Evolutionary conservation across 37 sponge, comb jelly and placozoan species (phyloP).

Genomic region (Lycopodina hypogea): DNA sequence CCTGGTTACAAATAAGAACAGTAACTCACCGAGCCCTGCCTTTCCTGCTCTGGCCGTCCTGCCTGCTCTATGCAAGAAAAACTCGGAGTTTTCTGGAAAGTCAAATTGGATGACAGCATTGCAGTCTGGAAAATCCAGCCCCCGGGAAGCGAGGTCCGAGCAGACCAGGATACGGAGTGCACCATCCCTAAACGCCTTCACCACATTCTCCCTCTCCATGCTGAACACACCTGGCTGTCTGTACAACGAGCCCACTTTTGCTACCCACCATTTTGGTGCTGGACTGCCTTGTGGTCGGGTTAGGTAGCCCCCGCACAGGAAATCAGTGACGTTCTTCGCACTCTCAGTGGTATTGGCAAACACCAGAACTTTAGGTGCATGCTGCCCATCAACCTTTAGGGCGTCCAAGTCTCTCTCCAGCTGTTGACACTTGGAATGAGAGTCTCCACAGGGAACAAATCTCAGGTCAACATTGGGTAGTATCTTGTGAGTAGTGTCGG

Average conservation of each 20-base stretch:
- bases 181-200: slow-evolving; percentile 52
- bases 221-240: slow-evolving; percentile 24
- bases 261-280: slow-evolving; percentile 10
- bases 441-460: slow-evolving; percentile 22
- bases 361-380: slow-evolving; percentile 32
- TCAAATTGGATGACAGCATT: slow-evolving; percentile 78
- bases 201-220: slow-evolving; percentile 17
- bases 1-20: neutral
- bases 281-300: slow-evolving; percentile 13
- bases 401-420: slow-evolving; percentile 28
- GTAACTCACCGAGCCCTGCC: slow-evolving; percentile 59
- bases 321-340: slow-evolving; percentile 5
- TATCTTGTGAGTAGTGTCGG: slow-evolving; percentile 49
- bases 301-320: neutral
- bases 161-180: slow-evolving; percentile 43
- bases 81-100: slow-evolving; percentile 72
- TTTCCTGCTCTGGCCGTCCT: slow-evolving; percentile 78
- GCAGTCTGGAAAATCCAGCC: slow-evolving; percentile 73
- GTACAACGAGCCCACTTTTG: neutral
- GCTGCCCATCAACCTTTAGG: neutral
- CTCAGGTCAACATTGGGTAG: slow-evolving; percentile 19
- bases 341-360: slow-evolving; percentile 44
- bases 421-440: neutral
- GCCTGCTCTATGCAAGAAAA: slow-evolving; percentile 81
- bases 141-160: slow-evolving; percentile 74